Conservation (phyloP, 2,797 vertebrate species). For the Galagoides demidoff region DNA sequence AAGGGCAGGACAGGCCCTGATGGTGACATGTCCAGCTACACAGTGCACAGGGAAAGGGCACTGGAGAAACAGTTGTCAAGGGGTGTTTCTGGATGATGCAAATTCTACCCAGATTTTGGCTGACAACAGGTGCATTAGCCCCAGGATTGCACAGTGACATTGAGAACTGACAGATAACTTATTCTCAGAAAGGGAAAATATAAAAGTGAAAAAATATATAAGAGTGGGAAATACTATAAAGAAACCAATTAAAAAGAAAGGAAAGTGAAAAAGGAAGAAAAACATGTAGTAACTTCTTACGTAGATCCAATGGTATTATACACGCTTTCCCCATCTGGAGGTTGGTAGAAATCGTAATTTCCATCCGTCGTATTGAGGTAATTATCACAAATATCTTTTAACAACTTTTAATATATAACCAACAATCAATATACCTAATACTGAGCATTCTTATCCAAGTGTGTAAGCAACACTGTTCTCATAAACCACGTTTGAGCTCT, state of each 20-base stretch:
- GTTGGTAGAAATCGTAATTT: neutral
- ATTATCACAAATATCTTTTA: neutral
- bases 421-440: neutral
- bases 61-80: conserved; percentile 7
- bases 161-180: neutral
- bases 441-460: neutral
- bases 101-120: neutral
- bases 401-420: neutral
- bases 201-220: neutral
- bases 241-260: neutral
- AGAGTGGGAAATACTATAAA: neutral
- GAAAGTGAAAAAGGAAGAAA: neutral
- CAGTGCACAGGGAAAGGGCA: neutral
- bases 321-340: neutral
- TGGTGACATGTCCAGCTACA: neutral
- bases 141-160: neutral
- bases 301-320: neutral
- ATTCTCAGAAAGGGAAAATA: neutral
- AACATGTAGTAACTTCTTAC: neutral
- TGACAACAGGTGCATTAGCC: neutral
- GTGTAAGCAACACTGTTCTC: neutral
- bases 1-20: too few species aligned
- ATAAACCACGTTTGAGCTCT: neutral
- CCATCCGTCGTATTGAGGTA: neutral
- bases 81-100: neutral